Conservation (phyloP, 1,140 invertebrate species). For the Neelides sp. region DNA sequence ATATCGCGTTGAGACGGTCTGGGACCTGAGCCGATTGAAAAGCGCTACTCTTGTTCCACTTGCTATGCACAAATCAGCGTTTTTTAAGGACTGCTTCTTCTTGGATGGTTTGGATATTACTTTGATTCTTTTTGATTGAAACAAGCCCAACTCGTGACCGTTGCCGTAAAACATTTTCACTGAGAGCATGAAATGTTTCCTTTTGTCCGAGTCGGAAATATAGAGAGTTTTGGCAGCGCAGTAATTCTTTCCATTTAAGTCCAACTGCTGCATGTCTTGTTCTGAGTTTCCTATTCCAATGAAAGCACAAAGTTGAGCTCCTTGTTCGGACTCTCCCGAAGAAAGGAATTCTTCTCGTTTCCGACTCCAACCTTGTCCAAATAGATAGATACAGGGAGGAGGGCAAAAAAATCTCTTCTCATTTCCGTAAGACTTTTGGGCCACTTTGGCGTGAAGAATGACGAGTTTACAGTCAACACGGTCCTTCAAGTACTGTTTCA, state of each 20-base stretch:
- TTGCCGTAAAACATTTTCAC: slow-evolving; percentile 55
- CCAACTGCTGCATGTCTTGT: slow-evolving; percentile 53
- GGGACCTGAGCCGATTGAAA: slow-evolving; percentile 56
- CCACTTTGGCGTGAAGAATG: slow-evolving; percentile 54
- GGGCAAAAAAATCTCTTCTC: slow-evolving; percentile 62
- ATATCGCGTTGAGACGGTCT: slow-evolving; percentile 56
- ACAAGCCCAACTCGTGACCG: slow-evolving; percentile 51
- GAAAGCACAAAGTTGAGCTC: slow-evolving; percentile 47
- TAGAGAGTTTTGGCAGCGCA: slow-evolving; percentile 58
- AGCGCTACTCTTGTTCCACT: slow-evolving; percentile 55
- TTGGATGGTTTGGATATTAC: slow-evolving; percentile 60
- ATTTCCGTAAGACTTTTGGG: slow-evolving; percentile 59
- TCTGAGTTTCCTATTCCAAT: slow-evolving; percentile 56
- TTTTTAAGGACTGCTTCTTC: slow-evolving; percentile 59
- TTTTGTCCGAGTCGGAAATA: slow-evolving; percentile 56
- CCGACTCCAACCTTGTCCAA: slow-evolving; percentile 50
- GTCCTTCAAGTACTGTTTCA: slow-evolving; percentile 47
- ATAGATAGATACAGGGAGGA: slow-evolving; percentile 55
- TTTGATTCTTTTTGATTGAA: slow-evolving; percentile 54
- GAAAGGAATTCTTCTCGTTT: slow-evolving; percentile 42
- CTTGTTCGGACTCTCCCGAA: slow-evolving; percentile 37
- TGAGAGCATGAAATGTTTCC: slow-evolving; percentile 55
- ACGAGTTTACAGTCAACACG: slow-evolving; percentile 45
- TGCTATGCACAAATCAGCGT: slow-evolving; percentile 56
- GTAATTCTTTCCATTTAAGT: slow-evolving; percentile 54